Percentiles rank a stretch among this genome's conserved stretches.
These are phyloP conservation scores for Stratiolaelaps scimitus DNA, from an alignment of 1,140 invertebrate species.

Conservation along the genomic window DNA sequence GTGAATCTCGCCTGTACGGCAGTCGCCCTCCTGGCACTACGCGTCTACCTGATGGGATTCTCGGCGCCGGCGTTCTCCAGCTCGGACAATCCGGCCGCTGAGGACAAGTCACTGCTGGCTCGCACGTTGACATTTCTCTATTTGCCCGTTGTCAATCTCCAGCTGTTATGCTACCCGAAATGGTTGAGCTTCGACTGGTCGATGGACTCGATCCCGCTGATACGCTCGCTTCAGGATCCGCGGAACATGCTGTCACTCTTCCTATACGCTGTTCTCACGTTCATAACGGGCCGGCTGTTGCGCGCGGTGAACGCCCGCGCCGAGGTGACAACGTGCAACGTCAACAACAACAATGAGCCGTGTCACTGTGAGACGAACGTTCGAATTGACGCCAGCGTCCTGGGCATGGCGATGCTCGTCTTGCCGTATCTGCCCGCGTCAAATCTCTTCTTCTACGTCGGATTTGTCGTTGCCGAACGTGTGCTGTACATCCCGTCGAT, in stretches of 20 bases:
- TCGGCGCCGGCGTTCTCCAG: slow-evolving; percentile 40
- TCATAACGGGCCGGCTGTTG: slow-evolving; percentile 29
- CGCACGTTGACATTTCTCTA: slow-evolving; percentile 66
- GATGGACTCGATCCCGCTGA: slow-evolving; percentile 75
- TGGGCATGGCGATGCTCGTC: slow-evolving; percentile 55
- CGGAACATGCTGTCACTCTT: slow-evolving; percentile 57
- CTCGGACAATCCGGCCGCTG: slow-evolving; percentile 43
- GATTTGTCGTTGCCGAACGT: slow-evolving; percentile 89
- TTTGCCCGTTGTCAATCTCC: slow-evolving; percentile 70
- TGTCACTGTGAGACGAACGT: slow-evolving; percentile 29
- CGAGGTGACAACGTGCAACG: slow-evolving; percentile 20
- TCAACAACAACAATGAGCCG: slow-evolving; percentile 29
- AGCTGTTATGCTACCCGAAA: slow-evolving; percentile 63
- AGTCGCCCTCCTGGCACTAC: slow-evolving; percentile 37
- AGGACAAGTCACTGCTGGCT: slow-evolving; percentile 37
- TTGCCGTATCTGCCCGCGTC: slow-evolving; percentile 85
- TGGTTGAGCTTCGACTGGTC: slow-evolving; percentile 87
- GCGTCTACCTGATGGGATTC: slow-evolving; percentile 39
- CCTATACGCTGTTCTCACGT: slow-evolving; percentile 49
- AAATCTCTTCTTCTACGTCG: slow-evolving; percentile 80
- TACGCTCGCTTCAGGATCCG: slow-evolving; percentile 56
- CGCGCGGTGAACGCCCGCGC: slow-evolving; percentile 27
- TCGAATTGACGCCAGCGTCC: slow-evolving; percentile 36
- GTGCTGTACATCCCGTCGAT: slow-evolving; percentile 89
- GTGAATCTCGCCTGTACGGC: slow-evolving; percentile 47